Conservation (phyloP, 2,888 invertebrate genomes). For the Eupeodes latifasciatus region DNA sequence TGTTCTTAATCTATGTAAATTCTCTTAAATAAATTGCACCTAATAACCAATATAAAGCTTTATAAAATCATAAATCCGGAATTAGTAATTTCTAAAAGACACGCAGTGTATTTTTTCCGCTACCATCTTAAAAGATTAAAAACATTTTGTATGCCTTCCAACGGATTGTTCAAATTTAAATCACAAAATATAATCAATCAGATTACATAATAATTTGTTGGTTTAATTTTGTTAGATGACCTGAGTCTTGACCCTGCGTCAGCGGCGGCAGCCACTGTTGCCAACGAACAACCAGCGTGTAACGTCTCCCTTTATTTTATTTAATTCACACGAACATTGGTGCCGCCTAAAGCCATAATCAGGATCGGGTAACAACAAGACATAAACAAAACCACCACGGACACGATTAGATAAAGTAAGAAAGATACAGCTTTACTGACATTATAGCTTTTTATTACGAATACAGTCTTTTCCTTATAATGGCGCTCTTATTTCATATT, state of each 20-base stretch:
- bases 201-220: constrained; percentile 67
- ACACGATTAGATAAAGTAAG: background rate
- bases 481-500: constrained; percentile 43
- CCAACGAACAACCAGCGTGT: background rate
- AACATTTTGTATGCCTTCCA: constrained; percentile 21
- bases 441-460: constrained; percentile 63
- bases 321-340: constrained; percentile 18
- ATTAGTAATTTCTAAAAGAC: background rate
- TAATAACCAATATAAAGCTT: too few species aligned
- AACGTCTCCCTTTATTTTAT: constrained; percentile 55
- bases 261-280: too few species aligned
- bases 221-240: constrained; percentile 58
- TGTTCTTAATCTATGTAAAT: too few species aligned
- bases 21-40: too few species aligned
- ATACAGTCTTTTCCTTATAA: constrained; percentile 10
- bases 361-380: background rate
- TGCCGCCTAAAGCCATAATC: background rate
- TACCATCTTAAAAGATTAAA: background rate
- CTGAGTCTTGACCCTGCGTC: constrained; percentile 24
- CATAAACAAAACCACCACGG: constrained; percentile 47
- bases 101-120: constrained; percentile 6
- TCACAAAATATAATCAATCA: constrained; percentile 67
- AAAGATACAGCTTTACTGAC: constrained; percentile 45
- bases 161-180: constrained; percentile 45
- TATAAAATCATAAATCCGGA: too few species aligned